Conservation (phyloP, 64 coral and sea anemone genomes). For the Actinia equina region DNA sequence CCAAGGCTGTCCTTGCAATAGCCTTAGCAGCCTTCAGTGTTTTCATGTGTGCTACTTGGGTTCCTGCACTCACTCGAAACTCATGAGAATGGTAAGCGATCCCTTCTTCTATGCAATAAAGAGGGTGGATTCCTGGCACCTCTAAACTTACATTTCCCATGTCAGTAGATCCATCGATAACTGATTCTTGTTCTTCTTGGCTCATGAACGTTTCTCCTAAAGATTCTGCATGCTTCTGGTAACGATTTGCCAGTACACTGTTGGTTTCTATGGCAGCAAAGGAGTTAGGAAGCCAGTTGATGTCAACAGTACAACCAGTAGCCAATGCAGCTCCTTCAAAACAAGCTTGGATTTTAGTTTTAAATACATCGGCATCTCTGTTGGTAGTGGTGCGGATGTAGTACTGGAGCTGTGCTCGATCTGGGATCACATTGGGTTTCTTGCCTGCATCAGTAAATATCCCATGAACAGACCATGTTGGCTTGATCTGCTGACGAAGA, state of each 20-base stretch:
- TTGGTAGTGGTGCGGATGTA: constrained; percentile 42
- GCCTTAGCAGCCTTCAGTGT: constrained; percentile 53
- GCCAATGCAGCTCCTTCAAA: constrained; percentile 36
- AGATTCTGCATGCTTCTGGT: constrained; percentile 62
- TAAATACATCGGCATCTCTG: constrained; percentile 35
- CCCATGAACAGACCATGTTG: constrained; percentile 67
- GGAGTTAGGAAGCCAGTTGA: constrained; percentile 33
- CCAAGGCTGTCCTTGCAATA: constrained; percentile 50
- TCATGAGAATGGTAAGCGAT: constrained; percentile 54
- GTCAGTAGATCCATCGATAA: constrained; percentile 62
- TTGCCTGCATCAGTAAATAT: constrained; percentile 57
- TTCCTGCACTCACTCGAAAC: constrained; percentile 44
- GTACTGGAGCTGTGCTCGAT: constrained; percentile 39
- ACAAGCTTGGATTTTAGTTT: constrained; percentile 34
- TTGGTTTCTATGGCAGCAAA: constrained; percentile 26
- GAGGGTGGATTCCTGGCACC: constrained; percentile 56
- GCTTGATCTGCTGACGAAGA: constrained; percentile 68
- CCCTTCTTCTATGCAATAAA: constrained; percentile 40
- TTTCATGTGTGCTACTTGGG: constrained; percentile 39
- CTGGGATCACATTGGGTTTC: constrained; percentile 53
- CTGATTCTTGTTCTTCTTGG: constrained; percentile 28
- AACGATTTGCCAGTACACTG: constrained; percentile 28
- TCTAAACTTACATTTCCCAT: constrained; percentile 66
- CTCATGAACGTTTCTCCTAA: constrained; percentile 38
- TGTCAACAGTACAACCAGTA: constrained; percentile 40